These are phyloP conservation scores for Aricia artaxerxes DNA, from an alignment of 2,888 invertebrate genomes.

Conservation along the genomic window DNA sequence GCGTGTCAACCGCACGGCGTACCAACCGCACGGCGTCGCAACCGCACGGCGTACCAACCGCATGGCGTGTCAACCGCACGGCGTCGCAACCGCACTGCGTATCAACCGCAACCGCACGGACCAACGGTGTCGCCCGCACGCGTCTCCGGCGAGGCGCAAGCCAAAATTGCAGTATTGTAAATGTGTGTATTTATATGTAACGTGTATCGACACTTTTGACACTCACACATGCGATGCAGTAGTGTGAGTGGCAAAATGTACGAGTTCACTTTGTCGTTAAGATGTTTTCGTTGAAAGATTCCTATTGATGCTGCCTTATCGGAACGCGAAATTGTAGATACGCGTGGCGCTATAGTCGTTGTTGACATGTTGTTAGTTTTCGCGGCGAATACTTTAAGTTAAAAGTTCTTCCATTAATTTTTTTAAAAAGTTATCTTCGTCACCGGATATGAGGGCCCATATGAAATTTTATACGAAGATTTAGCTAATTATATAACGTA, in stretches of 20 bases:
- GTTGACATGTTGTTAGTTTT: conserved; percentile 32
- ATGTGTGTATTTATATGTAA: conserved; percentile 42
- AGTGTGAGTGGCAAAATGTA: background rate
- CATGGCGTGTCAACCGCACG: conserved; percentile 47
- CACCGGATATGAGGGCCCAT: conserved; percentile 57
- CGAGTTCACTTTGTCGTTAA: conserved; percentile 32
- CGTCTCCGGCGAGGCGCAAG: conserved; percentile 47
- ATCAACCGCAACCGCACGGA: conserved; percentile 25
- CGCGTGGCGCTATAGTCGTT: conserved; percentile 27
- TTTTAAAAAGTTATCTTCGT: conserved; percentile 42
- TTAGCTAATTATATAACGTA: conserved; percentile 50
- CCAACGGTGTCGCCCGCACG: conserved; percentile 2
- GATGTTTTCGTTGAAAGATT: conserved; percentile 41
- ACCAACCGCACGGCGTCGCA: conserved; percentile 54
- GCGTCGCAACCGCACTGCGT: conserved; percentile 50
- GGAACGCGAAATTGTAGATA: conserved; percentile 35
- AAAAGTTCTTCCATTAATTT: conserved; percentile 68
- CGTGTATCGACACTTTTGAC: background rate
- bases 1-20: conserved; percentile 45
- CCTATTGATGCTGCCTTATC: conserved; percentile 45
- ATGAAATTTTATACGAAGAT: conserved; percentile 48
- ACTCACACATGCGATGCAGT: background rate
- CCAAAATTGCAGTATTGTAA: conserved; percentile 50
- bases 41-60: background rate
- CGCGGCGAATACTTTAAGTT: conserved; percentile 62